Base-by-base conservation (phyloP, 2,113 vertebrate genomes). In the Vulpes vulpes region DNA sequence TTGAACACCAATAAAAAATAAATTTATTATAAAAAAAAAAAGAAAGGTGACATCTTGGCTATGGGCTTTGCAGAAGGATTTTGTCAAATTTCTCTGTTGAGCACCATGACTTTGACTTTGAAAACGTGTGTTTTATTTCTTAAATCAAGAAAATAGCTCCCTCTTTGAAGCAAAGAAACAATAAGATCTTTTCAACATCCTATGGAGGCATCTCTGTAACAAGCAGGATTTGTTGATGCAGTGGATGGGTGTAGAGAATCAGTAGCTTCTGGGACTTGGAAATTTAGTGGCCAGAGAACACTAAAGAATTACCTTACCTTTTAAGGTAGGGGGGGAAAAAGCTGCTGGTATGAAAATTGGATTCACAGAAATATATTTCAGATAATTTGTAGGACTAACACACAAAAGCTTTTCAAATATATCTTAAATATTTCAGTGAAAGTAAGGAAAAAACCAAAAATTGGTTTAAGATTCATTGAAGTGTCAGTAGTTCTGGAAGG, bases 361-460 rank as follows among this genome's bases (percentile, higher is more conserved):
- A 74, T 79, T 89, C 83, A 91, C 62, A 95, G 17, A 10, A 83
- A 82, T 87, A 32, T 82, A 53, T 59, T 85, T 96, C 64, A 86
- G 30, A 53, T n/a, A 92, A 92, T 43, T 43, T 87, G 23, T 64
- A 22, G 11, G 7, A 30, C 12, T 62, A 12, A 82, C 15, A 25
- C n/a, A 80, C 19, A 89, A 19, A 85, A 27, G 4, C 1, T 89
- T 95, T 93, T 87, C 51, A 79, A 92, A 96, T n/a, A 14, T 62
- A 80, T 32, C 35, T 96, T 96, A 85, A 93, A 89, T 22, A 92
- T 92, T 88, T 93, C 30, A 80, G 22, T 57, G 5, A 30, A 93
- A 49, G 8, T 65, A 62, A 74, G 30, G n/a, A 64, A 93, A 93
- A 9, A 96, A 73, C 17, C 55, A 14, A 35, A 84, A 94, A 88